Evolutionary conservation across 2,113 vertebrate species (phyloP), one percentile per base, ranked within the genome.

Genomic region (Macroglossus sobrinus): DNA sequence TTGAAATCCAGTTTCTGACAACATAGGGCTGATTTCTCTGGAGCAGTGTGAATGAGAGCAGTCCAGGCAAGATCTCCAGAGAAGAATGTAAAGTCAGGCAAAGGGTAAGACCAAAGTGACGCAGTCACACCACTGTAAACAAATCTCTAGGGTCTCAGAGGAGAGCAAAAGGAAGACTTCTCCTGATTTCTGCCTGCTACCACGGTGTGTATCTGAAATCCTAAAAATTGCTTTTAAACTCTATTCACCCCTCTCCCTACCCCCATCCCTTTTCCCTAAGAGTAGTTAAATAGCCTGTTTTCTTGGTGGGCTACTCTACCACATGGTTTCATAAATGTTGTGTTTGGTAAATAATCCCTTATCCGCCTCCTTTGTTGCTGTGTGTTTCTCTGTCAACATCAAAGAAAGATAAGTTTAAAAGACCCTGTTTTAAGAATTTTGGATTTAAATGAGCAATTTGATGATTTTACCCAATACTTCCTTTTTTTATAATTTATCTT

Each of bases 321-420:
- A 12, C 75, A 71, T 79, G 74, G 22, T 86, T 95, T 95, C 55
- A 69, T 92, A 87, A 94, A 74, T 71, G 50, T 9, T 30, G 5
- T 71, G 38, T 96, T 95, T 80, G 61, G 74, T 89, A 84, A 97
- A 87, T 87, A 89, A 61, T 84, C 61, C 53, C 75, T 69, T 59
- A 38, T 66, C 38, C 12, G 19, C 33, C 11, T 55, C 13, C 30
- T 89, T 86, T 80, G 40, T 71, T 81, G 75, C 82, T 5, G 7
- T 47, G n/a, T 74, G 1, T 57, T 28, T 72, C n/a, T 21, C 14
- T 69, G 4, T 82, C 43, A 43, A 71, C 28, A 61, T 82, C 33
- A 47, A 55, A 96, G 33, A 78, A 85, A 84, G 50, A 64, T 84
- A 69, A 93, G n/a, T 81, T 59, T 63, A 33, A 79, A 66, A 55